Percentiles rank a stretch among this genome's conserved stretches.
Evolutionary conservation across 2,797 vertebrate species (phyloP).

Genomic region (Euthynnus affinis): DNA sequence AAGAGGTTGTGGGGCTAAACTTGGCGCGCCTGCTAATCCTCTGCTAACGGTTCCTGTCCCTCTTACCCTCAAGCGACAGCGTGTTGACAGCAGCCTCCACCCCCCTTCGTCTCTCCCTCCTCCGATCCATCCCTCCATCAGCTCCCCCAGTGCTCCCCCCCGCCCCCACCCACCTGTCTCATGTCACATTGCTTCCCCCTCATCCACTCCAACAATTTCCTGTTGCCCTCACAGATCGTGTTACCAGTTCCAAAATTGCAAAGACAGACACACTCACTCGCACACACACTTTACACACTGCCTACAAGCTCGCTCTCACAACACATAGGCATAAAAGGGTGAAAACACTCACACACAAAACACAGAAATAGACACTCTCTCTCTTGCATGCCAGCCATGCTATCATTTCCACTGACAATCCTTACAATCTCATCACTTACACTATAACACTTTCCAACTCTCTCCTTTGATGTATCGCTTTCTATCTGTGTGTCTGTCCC

Average conservation of each 20-base stretch:
- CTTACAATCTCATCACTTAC: slow-evolving; percentile 53
- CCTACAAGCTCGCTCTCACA: slow-evolving; percentile 13
- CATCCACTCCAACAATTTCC: slow-evolving; percentile 90
- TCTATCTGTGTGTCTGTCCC: background rate
- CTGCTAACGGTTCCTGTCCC: slow-evolving; percentile 90
- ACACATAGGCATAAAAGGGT: slow-evolving; percentile 27
- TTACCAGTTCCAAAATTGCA: slow-evolving; percentile 85
- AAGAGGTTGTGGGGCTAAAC: slow-evolving; percentile 85
- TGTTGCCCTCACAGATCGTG: slow-evolving; percentile 91
- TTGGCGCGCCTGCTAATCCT: slow-evolving; percentile 88
- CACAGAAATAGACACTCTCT: background rate
- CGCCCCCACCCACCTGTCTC: slow-evolving; percentile 70
- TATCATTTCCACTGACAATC: slow-evolving; percentile 57
- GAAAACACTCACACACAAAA: slow-evolving; percentile 6
- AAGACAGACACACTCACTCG: slow-evolving; percentile 42
- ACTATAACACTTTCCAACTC: slow-evolving; percentile 48
- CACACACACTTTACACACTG: slow-evolving; percentile 24
- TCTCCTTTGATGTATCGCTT: slow-evolving; percentile 6
- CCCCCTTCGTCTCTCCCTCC: slow-evolving; percentile 72
- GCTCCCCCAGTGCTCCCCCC: background rate
- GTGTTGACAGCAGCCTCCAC: slow-evolving; percentile 85
- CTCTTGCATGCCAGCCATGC: slow-evolving; percentile 48
- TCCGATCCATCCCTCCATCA: slow-evolving; percentile 21
- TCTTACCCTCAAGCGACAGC: slow-evolving; percentile 85
- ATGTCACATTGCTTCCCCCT: slow-evolving; percentile 74